These are phyloP conservation scores for Trichechus manatus DNA, from an alignment of 2,113 vertebrate genomes.

Conservation along the genomic window DNA sequence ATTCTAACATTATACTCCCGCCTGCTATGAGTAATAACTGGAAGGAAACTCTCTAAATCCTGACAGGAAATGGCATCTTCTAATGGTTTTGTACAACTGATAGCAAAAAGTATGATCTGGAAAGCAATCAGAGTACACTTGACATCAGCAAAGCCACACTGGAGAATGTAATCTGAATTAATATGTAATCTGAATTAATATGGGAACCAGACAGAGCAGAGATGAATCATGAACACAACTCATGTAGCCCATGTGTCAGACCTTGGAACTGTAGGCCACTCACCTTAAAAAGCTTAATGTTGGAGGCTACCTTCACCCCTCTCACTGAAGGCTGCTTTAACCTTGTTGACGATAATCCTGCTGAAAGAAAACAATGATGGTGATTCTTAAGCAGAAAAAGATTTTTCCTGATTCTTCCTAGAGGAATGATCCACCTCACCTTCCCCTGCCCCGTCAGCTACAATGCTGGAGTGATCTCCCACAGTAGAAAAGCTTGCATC, in stretches of 20 bases:
- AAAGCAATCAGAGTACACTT: not conserved
- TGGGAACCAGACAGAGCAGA: not conserved
- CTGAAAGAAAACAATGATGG: not conserved
- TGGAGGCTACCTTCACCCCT: not conserved
- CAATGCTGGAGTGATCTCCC: not conserved
- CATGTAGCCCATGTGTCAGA: not conserved
- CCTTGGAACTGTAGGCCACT: not conserved
- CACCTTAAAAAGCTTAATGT: not conserved
- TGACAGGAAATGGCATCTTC: not conserved
- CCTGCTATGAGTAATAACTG: not conserved
- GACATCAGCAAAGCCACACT: not conserved
- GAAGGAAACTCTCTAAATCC: not conserved
- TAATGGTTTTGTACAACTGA: not conserved
- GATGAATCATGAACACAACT: rapidly evolving
- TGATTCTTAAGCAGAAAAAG: not conserved
- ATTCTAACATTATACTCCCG: not conserved
- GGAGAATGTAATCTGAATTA: not conserved
- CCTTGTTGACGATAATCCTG: not conserved
- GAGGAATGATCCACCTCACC: not conserved
- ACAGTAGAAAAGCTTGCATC: not conserved
- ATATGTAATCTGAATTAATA: not conserved
- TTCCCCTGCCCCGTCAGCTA: not conserved
- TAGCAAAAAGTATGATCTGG: not conserved
- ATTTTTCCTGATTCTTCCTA: not conserved
- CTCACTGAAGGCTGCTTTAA: not conserved